Percentiles rank a stretch among this genome's conserved stretches.
These are phyloP conservation scores for Syngnathus scovelli DNA, from an alignment of 2,113 vertebrate genomes.

Conservation along the genomic window DNA sequence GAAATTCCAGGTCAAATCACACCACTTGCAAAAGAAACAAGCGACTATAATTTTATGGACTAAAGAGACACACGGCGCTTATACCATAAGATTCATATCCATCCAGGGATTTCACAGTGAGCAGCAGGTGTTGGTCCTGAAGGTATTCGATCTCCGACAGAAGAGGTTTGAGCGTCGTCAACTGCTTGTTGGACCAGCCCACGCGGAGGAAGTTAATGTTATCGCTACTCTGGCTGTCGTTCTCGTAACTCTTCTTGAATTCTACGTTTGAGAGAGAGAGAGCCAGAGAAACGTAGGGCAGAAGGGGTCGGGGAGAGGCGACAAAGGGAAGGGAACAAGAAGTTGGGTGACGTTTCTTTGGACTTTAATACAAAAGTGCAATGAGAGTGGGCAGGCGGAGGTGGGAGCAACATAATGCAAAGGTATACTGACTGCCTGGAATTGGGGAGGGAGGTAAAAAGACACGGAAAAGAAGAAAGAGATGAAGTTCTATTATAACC, in stretches of 20 bases:
- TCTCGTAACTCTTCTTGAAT: slow-evolving; percentile 96
- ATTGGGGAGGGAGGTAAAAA: slow-evolving; percentile 18
- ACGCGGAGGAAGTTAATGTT: slow-evolving; percentile 95
- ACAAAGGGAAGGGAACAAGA: slow-evolving; percentile 22
- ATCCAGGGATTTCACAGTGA: slow-evolving; percentile 92
- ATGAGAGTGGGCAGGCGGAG: slow-evolving; percentile 8
- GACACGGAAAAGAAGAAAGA: slow-evolving; percentile 28
- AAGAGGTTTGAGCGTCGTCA: slow-evolving; percentile 94
- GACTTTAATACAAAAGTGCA: slow-evolving; percentile 35
- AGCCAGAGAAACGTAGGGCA: slow-evolving; percentile 20
- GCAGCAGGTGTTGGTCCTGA: slow-evolving; percentile 93
- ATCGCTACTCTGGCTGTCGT: slow-evolving; percentile 93
- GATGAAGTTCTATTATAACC: slow-evolving; percentile 32
- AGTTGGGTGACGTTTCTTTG: slow-evolving; percentile 34
- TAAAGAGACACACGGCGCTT: neutral
- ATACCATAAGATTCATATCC: slow-evolving; percentile 92
- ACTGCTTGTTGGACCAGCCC: slow-evolving; percentile 91
- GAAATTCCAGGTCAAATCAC: neutral
- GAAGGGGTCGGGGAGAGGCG: slow-evolving; percentile 15
- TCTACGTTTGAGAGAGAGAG: slow-evolving; percentile 65
- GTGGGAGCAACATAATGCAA: slow-evolving; percentile 24
- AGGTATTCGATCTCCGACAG: slow-evolving; percentile 94
- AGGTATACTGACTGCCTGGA: slow-evolving; percentile 64
- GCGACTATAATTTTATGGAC: no score
- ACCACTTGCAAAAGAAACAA: neutral